Base-by-base conservation (phyloP, 2,113 vertebrate genomes). In the Epinephelus lanceolatus region DNA sequence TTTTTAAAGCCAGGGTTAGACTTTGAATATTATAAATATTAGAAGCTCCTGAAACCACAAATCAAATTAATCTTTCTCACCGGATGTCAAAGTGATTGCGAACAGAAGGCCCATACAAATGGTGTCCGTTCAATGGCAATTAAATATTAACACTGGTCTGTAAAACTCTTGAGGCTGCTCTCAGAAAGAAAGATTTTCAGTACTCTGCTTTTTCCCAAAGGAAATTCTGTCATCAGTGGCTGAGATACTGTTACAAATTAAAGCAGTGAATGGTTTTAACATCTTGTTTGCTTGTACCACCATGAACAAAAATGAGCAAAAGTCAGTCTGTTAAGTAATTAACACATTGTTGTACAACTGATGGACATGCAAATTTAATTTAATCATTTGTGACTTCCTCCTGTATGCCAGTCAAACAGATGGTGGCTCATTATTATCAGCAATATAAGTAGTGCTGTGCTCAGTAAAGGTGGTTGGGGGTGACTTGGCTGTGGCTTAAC, bases 31-130 rank as follows among this genome's bases (percentile, higher is more conserved):
- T 21, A 79, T 81, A 59, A 73, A 90, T 75, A 67, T 68, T 25
- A 76, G 4, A 84, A 40, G 25, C 59, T 52, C 11, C 60, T 71
- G 42, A 84, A 79, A 60, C 21, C 47, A 19, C 19, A 56, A 76
- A 78, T 75, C 15, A 52, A 83, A 90, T 69, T 2, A 56, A 60
- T 79, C 14, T 59, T 37, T 67, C n/a, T 62, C 42, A 68, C 9
- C 4, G 1, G 49, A 70, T 62, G 71, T 71, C 27, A 78, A 56
- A 61, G 13, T 8, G 45, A 55, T 45, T 33, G 30, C 45, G 55
- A 84, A 27, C 55, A 69, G n/a, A n/a, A 59, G 10, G 52, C 65
- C 76, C 62, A 89, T 80, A 72, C 55, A 47, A 82, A 67, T 74
- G 30, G 11, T 67, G 4, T 37, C 47, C 51, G 12, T 23, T 73